Percentiles rank a stretch among this genome's conserved stretches.
phyloP scores from a whole-genome alignment of 1,140 invertebrate genomes.

The Fragariocoptes setiger region DNA sequence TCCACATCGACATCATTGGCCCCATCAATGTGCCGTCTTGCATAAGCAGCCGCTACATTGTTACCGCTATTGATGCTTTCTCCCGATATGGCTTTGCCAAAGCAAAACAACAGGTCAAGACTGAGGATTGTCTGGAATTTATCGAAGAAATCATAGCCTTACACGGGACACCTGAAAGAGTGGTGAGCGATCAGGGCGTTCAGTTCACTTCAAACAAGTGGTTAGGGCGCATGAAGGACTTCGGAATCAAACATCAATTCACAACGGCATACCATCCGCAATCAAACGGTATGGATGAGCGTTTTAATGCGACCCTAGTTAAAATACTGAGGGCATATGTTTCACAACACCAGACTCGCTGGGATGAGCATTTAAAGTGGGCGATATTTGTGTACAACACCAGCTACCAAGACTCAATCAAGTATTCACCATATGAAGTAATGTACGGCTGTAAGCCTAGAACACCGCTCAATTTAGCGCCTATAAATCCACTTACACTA shows the following conservation, averaged over 20 bases:
- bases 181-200: constrained; percentile 17
- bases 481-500: too few relatives aligned
- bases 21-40: constrained; percentile 11
- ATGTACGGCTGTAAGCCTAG: constrained; percentile 17
- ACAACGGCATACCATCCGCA: constrained; percentile 13
- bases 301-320: constrained; percentile 11
- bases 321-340: constrained; percentile 12
- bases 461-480: neutral
- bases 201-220: constrained; percentile 15
- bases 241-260: constrained; percentile 10
- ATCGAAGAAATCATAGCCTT: constrained; percentile 8
- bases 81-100: constrained; percentile 13
- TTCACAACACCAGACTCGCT: constrained; percentile 14
- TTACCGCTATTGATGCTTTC: constrained; percentile 13
- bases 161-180: constrained; percentile 12
- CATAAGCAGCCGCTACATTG: constrained; percentile 12
- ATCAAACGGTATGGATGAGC: constrained; percentile 13
- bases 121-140: constrained; percentile 11
- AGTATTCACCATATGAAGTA: constrained; percentile 17
- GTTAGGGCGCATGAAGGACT: neutral
- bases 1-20: constrained; percentile 15
- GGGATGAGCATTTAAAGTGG: constrained; percentile 17
- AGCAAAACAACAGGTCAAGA: constrained; percentile 10
- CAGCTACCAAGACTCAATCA: constrained; percentile 15
- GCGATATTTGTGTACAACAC: constrained; percentile 20